phyloP scores from a whole-genome alignment of 1,140 invertebrate genomes.

The Euwallacea fornicatus region DNA sequence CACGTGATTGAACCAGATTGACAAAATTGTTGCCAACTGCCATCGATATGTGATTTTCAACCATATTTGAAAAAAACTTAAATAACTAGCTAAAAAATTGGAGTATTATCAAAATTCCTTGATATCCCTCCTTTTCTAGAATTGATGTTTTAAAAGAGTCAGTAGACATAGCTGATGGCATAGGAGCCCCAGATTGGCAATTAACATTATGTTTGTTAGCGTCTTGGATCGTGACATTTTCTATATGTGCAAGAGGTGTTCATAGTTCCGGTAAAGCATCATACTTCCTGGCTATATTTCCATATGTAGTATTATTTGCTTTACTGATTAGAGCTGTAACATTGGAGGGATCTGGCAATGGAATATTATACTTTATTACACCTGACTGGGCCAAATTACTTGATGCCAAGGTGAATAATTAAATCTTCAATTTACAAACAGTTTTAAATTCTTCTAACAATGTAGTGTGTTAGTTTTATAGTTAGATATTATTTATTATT shows the following conservation, averaged over 20 bases:
- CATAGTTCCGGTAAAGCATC: slow-evolving; percentile 75
- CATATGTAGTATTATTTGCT: slow-evolving; percentile 77
- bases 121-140: slow-evolving; percentile 27
- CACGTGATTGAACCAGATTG: too few species aligned
- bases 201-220: slow-evolving; percentile 73
- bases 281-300: slow-evolving; percentile 85
- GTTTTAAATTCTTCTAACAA: neutral
- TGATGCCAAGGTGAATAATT: slow-evolving; percentile 57
- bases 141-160: slow-evolving; percentile 67
- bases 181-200: slow-evolving; percentile 76
- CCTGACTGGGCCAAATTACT: slow-evolving; percentile 66
- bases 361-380: slow-evolving; percentile 72
- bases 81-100: too few species aligned
- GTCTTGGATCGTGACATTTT: slow-evolving; percentile 77
- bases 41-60: too few species aligned
- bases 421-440: neutral
- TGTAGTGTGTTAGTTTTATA: neutral
- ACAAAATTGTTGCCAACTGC: too few species aligned
- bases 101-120: too few species aligned
- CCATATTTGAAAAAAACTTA: too few species aligned
- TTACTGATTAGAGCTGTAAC: slow-evolving; percentile 74
- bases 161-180: slow-evolving; percentile 68
- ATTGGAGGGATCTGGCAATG: slow-evolving; percentile 71
- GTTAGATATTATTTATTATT: neutral
- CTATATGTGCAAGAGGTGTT: slow-evolving; percentile 78